Base-by-base conservation (phyloP, 2,888 invertebrate species). In the Drosophila setosimentum region DNA sequence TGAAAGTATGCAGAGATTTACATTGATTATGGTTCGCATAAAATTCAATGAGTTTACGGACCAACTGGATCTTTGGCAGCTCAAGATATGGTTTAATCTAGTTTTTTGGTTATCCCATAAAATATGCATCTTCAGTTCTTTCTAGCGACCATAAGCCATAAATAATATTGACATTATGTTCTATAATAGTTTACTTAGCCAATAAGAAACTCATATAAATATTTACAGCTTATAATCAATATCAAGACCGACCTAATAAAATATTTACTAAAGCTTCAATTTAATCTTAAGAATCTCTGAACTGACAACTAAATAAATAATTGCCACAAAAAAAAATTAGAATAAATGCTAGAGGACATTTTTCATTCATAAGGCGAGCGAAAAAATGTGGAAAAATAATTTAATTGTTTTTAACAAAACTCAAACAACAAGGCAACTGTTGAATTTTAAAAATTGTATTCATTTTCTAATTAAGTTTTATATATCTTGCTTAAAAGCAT, bases 11-110 rank as follows among this genome's bases (percentile, higher is more conserved):
- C 68, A 66, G 54, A 68, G 61, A 69, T 83, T 77, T 73, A 68
- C 73, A 89, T 77, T 87, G 89, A 87, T 87, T 89, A 75, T 78
- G 63, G 59, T 54, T 63, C 33, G 64, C 85, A 75, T 87, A 80
- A 87, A 85, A 72, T 87, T 79, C 73, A 77, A 89, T 77, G 87
- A 75, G 77, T 73, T 87, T 86, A 59, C 66, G 42, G 40, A 57
- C 57, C 73, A 80, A 49, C 58, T 67, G 68, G 57, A 84, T 69
- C 24, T 53, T 63, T 77, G 71, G 54, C 67, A 64, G 48, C 77
- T 50, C 40, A 48, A 60, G 42, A 72, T 75, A 78, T 55, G 45
- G 37, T 50, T 65, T 68, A 70, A 80, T 78, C 54, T 53, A 51
- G 49, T 62, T 65, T 32, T 62, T 32, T 11, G 32, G 7, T 2